Conservation (phyloP, 2,888 invertebrate genomes). For the Glaucopsyche alexis region DNA sequence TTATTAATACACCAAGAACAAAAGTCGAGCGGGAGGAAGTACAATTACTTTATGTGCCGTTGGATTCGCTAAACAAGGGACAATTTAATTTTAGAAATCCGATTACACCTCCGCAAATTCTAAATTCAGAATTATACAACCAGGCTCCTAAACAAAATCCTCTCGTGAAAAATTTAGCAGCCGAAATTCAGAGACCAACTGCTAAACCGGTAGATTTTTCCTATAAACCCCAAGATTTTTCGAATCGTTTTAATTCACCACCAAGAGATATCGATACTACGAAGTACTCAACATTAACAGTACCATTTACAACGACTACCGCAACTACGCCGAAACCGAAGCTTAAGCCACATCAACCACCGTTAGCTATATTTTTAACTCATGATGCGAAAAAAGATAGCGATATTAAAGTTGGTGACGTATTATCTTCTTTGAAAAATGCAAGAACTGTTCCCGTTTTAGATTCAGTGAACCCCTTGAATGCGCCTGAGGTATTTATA, state of each 20-base stretch:
- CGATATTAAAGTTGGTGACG: conserved; percentile 83
- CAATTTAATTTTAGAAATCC: conserved; percentile 67
- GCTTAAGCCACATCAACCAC: conserved; percentile 90
- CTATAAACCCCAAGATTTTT: conserved; percentile 52
- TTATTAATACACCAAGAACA: conserved; percentile 47
- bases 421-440: conserved; percentile 83
- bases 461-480: conserved; percentile 84
- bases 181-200: conserved; percentile 54
- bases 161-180: conserved; percentile 47
- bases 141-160: conserved; percentile 53
- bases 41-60: conserved; percentile 89
- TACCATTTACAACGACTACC: conserved; percentile 64
- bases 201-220: conserved; percentile 52
- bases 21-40: conserved; percentile 82
- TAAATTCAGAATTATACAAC: conserved; percentile 59
- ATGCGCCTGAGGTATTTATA: conserved; percentile 88
- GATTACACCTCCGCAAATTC: conserved; percentile 49
- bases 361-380: conserved; percentile 89
- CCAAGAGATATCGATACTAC: conserved; percentile 55
- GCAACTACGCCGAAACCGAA: conserved; percentile 74
- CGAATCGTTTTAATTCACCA: conserved; percentile 58
- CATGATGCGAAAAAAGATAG: conserved; percentile 68
- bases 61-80: conserved; percentile 84
- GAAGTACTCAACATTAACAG: conserved; percentile 60
- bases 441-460: conserved; percentile 88